Base-by-base conservation (phyloP, 37 sponge, comb jelly and placozoan species). In the Beroe forskalii region DNA sequence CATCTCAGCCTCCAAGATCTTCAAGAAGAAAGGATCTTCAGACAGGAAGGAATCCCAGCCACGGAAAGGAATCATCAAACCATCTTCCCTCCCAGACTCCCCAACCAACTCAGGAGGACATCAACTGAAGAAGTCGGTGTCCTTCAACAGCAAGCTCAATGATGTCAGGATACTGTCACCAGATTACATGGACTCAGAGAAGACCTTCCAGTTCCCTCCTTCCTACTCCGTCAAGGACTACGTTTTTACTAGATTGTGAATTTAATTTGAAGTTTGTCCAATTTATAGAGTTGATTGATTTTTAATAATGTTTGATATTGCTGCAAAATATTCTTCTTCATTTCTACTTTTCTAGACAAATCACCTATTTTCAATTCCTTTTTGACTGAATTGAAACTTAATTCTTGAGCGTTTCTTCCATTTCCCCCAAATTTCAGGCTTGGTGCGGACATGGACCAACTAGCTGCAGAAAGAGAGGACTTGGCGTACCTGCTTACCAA, bases 381-480 rank as follows among this genome's bases (percentile, higher is more conserved):
- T 48, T 48, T 48, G n/a, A n/a, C n/a, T n/a, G n/a, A n/a, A n/a
- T n/a, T n/a, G 60, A 55, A 17, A 19, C 60, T 55, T 55, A 55
- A 17, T 55, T 55, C 60, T 17, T 55, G 60, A 17, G 60, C 9
- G 60, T 55, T 55, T 55, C 60, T 17, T 55, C 9, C 60, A 55
- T 55, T 55, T 55, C 17, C 60, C 60, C 60, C 9, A 19, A 64
- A 25, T 24, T 64, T 24, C 27, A 80, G 86, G 40, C 42, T 33
- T 17, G 86, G 86, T 4, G 86, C 30, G 14, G 86, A 80, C 1
- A 80, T 80, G 86, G 86, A 80, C 55, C 41, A 80, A 9, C 28
- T 80, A 25, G 86, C 86, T 9, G 86, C 48, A 24, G 86, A 80
- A 27, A 80, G 86, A 80, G 86, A 80, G 35, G 86, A 80, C 30